Conservation (phyloP, 2,113 vertebrate species). For the Steatornis caripensis region DNA sequence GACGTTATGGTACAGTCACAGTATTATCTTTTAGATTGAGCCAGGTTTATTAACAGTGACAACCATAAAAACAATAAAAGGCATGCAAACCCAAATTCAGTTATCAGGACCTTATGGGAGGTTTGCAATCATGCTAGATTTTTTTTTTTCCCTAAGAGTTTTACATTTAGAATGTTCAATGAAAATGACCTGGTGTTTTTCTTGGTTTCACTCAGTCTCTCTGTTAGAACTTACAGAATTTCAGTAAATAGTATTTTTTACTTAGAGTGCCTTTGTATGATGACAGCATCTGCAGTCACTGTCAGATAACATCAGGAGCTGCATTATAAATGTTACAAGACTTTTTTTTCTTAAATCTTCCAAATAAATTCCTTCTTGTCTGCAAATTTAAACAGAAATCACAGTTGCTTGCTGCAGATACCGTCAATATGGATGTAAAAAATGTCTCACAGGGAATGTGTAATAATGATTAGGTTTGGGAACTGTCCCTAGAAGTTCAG, state of each 20-base stretch:
- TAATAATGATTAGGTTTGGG: neutral
- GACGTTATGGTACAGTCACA: neutral
- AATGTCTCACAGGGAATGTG: neutral
- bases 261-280: neutral
- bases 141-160: neutral
- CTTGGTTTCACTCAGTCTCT: neutral
- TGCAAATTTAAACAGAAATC: neutral
- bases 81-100: neutral
- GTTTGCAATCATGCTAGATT: neutral
- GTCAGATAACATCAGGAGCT: neutral
- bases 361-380: neutral
- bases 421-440: neutral
- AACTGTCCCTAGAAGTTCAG: neutral
- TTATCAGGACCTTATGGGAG: neutral
- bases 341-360: neutral
- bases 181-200: neutral
- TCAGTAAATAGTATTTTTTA: neutral
- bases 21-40: neutral
- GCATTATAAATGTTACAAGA: neutral
- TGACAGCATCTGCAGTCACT: neutral
- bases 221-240: neutral
- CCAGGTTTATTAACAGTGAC: conserved; percentile 33
- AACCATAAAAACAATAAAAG: neutral
- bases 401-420: neutral
- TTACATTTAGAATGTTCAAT: neutral